A percentile compares a stretch with the other conserved stretches of the same genome.
Evolutionary conservation across 2,113 vertebrate species (phyloP).

Genomic region (Coturnix japonica): DNA sequence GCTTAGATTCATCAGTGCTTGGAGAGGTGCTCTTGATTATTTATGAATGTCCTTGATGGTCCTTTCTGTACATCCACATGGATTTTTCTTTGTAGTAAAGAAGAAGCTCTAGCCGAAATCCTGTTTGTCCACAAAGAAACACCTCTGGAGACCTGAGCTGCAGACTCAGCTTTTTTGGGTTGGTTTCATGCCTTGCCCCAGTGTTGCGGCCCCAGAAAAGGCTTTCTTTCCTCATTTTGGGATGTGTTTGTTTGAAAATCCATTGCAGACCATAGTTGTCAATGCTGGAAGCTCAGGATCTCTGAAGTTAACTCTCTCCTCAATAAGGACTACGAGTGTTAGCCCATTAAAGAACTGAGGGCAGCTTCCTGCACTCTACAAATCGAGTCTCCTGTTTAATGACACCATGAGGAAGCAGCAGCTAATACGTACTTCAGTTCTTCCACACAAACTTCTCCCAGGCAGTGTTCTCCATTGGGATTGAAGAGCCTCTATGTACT

Average conservation of each 20-base stretch:
- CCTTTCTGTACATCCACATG: background rate
- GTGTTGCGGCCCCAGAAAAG: background rate
- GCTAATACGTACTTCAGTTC: background rate
- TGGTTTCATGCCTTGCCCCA: background rate
- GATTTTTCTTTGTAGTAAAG: background rate
- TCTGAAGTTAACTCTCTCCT: background rate
- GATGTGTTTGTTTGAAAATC: background rate
- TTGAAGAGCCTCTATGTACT: rapidly evolving
- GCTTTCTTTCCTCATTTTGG: background rate
- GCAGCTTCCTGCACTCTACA: background rate
- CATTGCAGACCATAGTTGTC: background rate
- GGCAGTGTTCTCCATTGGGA: rapidly evolving
- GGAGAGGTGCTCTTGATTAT: background rate
- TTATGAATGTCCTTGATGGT: background rate
- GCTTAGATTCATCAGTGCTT: background rate
- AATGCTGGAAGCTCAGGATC: background rate
- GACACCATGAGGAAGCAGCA: background rate
- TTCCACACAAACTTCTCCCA: background rate
- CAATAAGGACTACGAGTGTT: background rate
- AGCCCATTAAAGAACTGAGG: background rate
- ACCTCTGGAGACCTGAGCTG: background rate
- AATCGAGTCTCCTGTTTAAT: background rate
- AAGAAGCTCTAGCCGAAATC: background rate
- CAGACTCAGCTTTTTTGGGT: background rate
- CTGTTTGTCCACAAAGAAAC: background rate